Evolutionary conservation across 2,797 vertebrate species (phyloP).

Genomic region (Peromyscus eremicus): DNA sequence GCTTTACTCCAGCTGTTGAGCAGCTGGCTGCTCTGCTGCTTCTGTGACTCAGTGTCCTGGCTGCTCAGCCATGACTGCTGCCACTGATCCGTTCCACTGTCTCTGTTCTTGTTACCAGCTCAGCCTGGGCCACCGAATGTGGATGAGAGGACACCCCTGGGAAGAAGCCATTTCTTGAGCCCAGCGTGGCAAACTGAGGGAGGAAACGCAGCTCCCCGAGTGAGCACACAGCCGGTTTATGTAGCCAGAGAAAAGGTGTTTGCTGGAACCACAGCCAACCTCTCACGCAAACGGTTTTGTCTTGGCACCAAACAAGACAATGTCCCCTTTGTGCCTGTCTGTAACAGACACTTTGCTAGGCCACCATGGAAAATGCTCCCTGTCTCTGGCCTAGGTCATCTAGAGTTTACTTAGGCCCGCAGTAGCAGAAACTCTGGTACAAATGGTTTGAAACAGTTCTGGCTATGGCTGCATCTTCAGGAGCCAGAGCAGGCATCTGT

Average conservation of each 20-base stretch:
- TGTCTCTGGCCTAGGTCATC: background rate
- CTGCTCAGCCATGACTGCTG: background rate
- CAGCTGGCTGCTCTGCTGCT: background rate
- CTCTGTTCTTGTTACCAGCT: background rate
- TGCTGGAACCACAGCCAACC: background rate
- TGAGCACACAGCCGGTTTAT: background rate
- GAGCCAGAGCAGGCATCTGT: background rate
- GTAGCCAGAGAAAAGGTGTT: background rate
- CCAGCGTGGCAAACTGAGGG: background rate
- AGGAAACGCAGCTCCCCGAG: background rate
- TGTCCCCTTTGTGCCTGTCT: background rate
- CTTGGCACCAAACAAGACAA: background rate
- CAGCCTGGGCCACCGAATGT: background rate
- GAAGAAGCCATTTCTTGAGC: background rate
- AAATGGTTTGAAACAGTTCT: background rate
- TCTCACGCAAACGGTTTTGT: background rate
- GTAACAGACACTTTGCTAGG: background rate
- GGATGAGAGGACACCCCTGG: background rate
- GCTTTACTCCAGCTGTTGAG: background rate
- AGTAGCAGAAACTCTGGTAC: background rate
- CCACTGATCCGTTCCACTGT: no score
- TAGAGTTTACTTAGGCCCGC: background rate
- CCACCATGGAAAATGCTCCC: background rate
- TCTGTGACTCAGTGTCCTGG: background rate
- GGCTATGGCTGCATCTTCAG: background rate